Evolutionary conservation across 1,140 invertebrate species (phyloP), one percentile per base, ranked within the genome.

Genomic region (Drosophila kikkawai): DNA sequence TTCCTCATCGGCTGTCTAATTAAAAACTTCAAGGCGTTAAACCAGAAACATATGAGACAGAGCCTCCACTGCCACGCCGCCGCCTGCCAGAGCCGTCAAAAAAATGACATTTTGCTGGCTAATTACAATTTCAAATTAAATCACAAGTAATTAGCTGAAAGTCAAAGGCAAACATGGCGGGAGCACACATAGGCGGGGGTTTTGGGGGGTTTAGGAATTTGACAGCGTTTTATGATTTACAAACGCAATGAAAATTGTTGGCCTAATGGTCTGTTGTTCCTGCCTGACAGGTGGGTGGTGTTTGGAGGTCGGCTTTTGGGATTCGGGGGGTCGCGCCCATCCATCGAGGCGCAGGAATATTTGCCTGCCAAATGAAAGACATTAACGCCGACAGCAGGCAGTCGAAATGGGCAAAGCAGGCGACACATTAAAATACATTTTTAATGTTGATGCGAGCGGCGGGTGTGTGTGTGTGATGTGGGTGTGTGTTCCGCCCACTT

Each of bases 71-170:
- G 75, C 55, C 45, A 17, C 51, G 61, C 47, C 69, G 44, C 56
- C 68, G 41, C 59, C 68, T 83, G 87, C 84, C 87, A 84, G 51
- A 82, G 51, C 68, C 83, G 79, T 91, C 83, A 80, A 70, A 91
- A 88, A 91, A 91, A 82, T 84, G 75, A 70, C 83, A 91, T 79
- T 88, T 91, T 84, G 60, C 71, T 74, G 81, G 83, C 88, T 91
- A 91, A 91, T 91, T 91, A 91, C 79, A 91, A 91, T 88, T 91
- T 84, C 83, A 91, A 91, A 91, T 91, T 91, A 91, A 91, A 91
- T 91, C 83, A 84, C 84, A 87, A 81, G 81, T 91, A 84, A 88
- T 88, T 91, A 85, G 73, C 69, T 69, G 65, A 69, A 80, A 82
- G 79, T 74, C 79, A 73, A 82, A 82, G 71, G 37, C 84, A 82